Evolutionary conservation across 2,888 invertebrate genomes (phyloP).

Genomic region (Ctenicera cuprea): DNA sequence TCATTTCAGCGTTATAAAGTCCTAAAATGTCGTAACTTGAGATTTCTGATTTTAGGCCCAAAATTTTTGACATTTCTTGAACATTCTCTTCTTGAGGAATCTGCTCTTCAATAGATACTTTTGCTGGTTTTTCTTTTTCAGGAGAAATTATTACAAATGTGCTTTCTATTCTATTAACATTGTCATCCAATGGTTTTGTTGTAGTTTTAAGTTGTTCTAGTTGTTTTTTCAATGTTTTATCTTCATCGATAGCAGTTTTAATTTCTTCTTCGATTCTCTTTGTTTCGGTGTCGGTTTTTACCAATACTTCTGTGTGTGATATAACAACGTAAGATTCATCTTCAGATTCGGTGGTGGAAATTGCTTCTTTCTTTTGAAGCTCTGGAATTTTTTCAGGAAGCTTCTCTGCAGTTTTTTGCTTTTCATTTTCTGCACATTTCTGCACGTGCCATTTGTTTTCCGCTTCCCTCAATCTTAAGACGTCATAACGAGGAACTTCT

Average conservation of each 20-base stretch:
- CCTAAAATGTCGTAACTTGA: constrained; percentile 25
- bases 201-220: background rate
- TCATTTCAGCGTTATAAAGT: constrained; percentile 41
- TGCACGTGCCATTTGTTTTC: constrained; percentile 33
- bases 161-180: background rate
- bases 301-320: constrained; percentile 9
- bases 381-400: background rate
- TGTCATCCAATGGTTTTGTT: background rate
- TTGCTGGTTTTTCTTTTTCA: background rate
- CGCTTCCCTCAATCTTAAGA: constrained; percentile 31
- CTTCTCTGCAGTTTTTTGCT: background rate
- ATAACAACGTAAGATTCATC: background rate
- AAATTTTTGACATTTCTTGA: background rate
- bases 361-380: background rate
- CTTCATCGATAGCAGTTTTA: background rate
- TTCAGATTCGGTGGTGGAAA: constrained; percentile 6
- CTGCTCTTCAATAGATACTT: background rate
- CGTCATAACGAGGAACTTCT: constrained; percentile 41
- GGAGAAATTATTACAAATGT: background rate
- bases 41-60: constrained; percentile 31
- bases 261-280: constrained; percentile 1
- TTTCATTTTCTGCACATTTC: background rate
- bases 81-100: background rate
- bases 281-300: background rate
- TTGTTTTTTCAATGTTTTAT: background rate